Evolutionary conservation across 2,888 invertebrate species (phyloP), one percentile per base, ranked within the genome.

Genomic region (Aelia acuminata): DNA sequence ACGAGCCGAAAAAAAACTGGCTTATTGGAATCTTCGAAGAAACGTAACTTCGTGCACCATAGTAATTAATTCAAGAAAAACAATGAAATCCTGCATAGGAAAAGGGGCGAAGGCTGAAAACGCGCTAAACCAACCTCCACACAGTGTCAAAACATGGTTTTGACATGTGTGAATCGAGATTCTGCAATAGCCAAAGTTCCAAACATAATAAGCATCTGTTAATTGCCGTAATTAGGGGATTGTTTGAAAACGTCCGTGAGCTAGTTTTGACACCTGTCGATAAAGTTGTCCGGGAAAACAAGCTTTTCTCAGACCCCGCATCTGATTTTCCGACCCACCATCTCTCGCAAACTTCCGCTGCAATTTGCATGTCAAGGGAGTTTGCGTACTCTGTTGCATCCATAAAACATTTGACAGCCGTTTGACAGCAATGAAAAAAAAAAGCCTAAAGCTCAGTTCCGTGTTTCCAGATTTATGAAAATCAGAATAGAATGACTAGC

Each of bases 221-320:
- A 35, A 70, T 70, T 35, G 63, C 63, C 31, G 63, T 70, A 18
- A 70, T 35, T 70, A 70, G 13, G 20, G 63, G 31, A 20, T 70
- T 70, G 63, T 70, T 70, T 70, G 63, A 35, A 70, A 35, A 15
- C 20, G 63, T 53, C 53, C 53, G 22, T 53, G n/a, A 53, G n/a
- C 22, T 5, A 7, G n/a, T 70, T 70, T 70, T 70, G 63, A 35
- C 63, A 70, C 63, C 63, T 70, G 31, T 70, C 63, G 63, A 35
- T 70, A 13, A 8, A 31, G 0, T 7, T 35, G 63, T 70, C 63
- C 35, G 63, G 18, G 63, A 70, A 70, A 70, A 70, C 63, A 70
- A 70, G 22, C 1, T 3, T 70, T 70, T 70, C 63, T 70, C 63
- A 70, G 31, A 35, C 3, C 0, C 7, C 31, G 18, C 35, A 18